Evolutionary conservation across 2,888 invertebrate genomes (phyloP).

Genomic region (Digitonthophagus gazella): DNA sequence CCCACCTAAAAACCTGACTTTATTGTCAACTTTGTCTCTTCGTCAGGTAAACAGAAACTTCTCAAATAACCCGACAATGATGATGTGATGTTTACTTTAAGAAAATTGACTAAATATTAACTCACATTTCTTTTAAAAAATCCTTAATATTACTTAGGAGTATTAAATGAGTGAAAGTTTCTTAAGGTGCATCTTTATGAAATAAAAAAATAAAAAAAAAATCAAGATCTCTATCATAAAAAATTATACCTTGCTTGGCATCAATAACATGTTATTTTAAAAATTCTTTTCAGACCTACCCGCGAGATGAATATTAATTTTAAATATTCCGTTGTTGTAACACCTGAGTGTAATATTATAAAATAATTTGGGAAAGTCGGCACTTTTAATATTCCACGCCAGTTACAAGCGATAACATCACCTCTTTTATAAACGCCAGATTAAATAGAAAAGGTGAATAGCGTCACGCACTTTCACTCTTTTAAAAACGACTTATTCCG

Average conservation of each 20-base stretch:
- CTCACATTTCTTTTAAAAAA: no score
- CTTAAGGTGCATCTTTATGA: no score
- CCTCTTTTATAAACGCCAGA: neutral
- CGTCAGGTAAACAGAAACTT: neutral
- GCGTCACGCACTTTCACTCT: neutral
- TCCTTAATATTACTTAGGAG: no score
- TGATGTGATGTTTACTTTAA: neutral
- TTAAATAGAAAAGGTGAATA: neutral
- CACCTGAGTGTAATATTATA: neutral
- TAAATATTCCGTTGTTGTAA: neutral
- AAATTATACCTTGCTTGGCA: neutral
- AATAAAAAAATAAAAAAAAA: no score
- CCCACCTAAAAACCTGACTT: neutral
- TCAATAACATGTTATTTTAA: neutral
- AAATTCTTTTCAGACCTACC: neutral
- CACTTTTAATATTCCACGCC: neutral
- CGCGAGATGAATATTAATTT: neutral
- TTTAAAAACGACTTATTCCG: neutral
- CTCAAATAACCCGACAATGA: neutral
- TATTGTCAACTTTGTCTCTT: neutral
- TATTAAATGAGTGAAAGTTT: no score
- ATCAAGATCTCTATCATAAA: neutral
- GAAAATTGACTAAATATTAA: no score
- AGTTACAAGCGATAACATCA: neutral
- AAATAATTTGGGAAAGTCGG: neutral